These are phyloP conservation scores for Apis mellifera DNA, from an alignment of 1,140 invertebrate species.

Conservation along the genomic window Amel_HAv3.1 CM009937.2:9511001-9511500, in stretches of 20 bases:
- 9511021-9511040: constrained; percentile 44
- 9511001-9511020: constrained; percentile 35
- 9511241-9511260: constrained; percentile 76
- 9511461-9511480: neutral
- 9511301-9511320: constrained; percentile 82
- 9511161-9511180: too few species aligned
- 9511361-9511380: constrained; percentile 75
- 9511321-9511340: constrained; percentile 82
- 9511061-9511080: constrained; percentile 62
- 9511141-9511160: neutral
- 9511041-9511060: constrained; percentile 51
- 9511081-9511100: constrained; percentile 33
- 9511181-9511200: too few species aligned
- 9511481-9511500: neutral
- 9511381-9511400: constrained; percentile 78
- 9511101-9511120: constrained; percentile 16
- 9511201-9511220: constrained; percentile 18
- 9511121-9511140: neutral
- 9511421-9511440: constrained; percentile 76
- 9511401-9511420: constrained; percentile 80
- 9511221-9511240: constrained; percentile 54
- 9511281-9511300: constrained; percentile 82
- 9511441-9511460: constrained; percentile 50
- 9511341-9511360: constrained; percentile 72
- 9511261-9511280: constrained; percentile 82